These are phyloP conservation scores for Anguilla rostrata DNA, from an alignment of 2,113 vertebrate genomes.

Conservation along the genomic window DNA sequence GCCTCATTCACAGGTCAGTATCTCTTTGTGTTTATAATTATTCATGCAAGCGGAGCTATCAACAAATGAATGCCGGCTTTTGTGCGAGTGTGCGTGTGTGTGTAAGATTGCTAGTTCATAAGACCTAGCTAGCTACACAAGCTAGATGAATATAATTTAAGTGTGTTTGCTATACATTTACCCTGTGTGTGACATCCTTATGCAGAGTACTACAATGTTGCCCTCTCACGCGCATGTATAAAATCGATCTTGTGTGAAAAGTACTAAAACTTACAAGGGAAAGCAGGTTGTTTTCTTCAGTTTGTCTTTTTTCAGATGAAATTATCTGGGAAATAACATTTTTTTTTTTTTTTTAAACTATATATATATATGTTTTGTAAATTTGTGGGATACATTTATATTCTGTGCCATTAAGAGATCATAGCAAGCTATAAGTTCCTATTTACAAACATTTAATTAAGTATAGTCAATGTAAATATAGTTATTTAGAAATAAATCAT, in stretches of 20 bases:
- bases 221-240: not conserved
- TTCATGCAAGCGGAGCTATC: not conserved
- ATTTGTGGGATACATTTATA: not conserved
- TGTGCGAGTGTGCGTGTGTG: not conserved
- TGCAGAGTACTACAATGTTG: not conserved
- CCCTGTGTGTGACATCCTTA: not conserved
- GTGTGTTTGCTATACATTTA: not conserved
- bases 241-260: not conserved
- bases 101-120: not conserved
- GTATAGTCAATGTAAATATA: not conserved
- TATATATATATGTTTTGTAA: no score
- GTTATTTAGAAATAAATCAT: not conserved
- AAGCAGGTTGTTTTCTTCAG: not conserved
- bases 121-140: not conserved
- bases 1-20: conserved; percentile 28
- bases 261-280: not conserved
- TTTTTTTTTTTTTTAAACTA: not conserved
- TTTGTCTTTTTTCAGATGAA: not conserved
- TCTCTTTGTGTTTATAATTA: conserved; percentile 3
- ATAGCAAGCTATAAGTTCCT: no score
- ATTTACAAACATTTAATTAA: not conserved
- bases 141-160: not conserved
- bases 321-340: not conserved
- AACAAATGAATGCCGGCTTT: not conserved
- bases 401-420: not conserved